Evolutionary conservation across 2,797 vertebrate genomes (phyloP), one percentile per base, ranked within the genome.

Genomic region (Thalassophryne amazonica): DNA sequence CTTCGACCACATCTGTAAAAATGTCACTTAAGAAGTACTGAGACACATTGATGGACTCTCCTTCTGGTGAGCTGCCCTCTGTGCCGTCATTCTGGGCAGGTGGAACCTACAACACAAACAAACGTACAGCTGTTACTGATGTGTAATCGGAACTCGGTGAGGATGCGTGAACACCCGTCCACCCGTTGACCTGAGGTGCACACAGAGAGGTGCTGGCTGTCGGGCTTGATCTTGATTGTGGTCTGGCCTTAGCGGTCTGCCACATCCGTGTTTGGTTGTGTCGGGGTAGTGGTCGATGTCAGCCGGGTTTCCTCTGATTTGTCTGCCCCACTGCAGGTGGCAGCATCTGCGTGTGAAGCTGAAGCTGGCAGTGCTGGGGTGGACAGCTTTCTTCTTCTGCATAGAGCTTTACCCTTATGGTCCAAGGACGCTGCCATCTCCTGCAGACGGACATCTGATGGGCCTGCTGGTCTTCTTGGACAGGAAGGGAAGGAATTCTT

Each of bases 1-100:
- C 89, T 24, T 93, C 90, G 20, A 95, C 90, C 30, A 98, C 94
- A 25, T 94, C 92, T 56, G 95, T 98, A 47, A 99, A 98, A 63
- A 98, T 97, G 69, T 99, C 94, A 73, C 71, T 89, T 42, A 97
- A 88, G 82, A 96, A 93, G 67, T 90, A 95, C 48, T 95, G 90
- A 1, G 93, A 92, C n/a, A 98, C 83, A 22, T 48, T 84, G 18
- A 85, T 87, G 30, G 90, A 86, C 38, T 91, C 91, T 37, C 90
- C 90, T 18, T 83, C 81, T 4, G 16, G 3, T 7, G 18, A 52
- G 61, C 63, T 46, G 62, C 31, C 17, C 36, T 76, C 61, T n/a
- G 32, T 6, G 23, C 8, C 4, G 14, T 56, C 68, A 1, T 19
- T 41, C 22, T 39, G 35, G 1, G 36, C 17, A 3, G 2, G 4